Evolutionary conservation across 1,140 invertebrate species (phyloP).

Genomic region (Camponotus pennsylvanicus): DNA sequence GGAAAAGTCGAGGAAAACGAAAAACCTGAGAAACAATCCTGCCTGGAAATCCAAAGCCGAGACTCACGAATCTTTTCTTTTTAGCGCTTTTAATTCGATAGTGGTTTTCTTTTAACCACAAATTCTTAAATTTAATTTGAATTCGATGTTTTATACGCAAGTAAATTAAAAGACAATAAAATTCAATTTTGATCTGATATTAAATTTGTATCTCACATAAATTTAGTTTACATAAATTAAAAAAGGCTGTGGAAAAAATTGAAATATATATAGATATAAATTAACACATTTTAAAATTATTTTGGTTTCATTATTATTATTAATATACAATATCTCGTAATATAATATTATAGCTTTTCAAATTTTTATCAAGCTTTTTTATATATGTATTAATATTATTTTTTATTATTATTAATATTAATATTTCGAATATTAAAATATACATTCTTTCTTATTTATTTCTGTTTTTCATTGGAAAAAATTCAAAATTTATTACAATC

Average conservation of each 20-base stretch:
- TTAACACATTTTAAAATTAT: too few relatives aligned
- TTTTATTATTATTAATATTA: background rate
- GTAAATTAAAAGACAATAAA: conserved; percentile 6
- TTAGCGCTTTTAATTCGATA: conserved; percentile 1
- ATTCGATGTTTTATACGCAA: background rate
- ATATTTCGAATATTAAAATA: background rate
- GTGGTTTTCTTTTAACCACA: background rate
- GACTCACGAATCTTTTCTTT: background rate
- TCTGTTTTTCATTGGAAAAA: background rate
- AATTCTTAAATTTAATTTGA: conserved; percentile 5
- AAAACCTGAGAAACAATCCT: conserved; percentile 42
- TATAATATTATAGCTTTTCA: background rate
- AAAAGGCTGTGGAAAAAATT: background rate
- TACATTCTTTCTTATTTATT: background rate
- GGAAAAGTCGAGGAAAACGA: conserved; percentile 35
- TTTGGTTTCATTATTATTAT: too few relatives aligned
- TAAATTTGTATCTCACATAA: background rate
- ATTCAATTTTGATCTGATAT: background rate
- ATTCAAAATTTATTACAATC: background rate
- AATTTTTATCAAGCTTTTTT: background rate
- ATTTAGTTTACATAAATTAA: background rate
- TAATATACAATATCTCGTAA: background rate
- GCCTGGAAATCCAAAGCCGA: conserved; percentile 5
- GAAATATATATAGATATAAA: background rate
- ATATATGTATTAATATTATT: background rate